Conservation (phyloP, 2,888 invertebrate species). For the Tolmerus cingulatus region DNA sequence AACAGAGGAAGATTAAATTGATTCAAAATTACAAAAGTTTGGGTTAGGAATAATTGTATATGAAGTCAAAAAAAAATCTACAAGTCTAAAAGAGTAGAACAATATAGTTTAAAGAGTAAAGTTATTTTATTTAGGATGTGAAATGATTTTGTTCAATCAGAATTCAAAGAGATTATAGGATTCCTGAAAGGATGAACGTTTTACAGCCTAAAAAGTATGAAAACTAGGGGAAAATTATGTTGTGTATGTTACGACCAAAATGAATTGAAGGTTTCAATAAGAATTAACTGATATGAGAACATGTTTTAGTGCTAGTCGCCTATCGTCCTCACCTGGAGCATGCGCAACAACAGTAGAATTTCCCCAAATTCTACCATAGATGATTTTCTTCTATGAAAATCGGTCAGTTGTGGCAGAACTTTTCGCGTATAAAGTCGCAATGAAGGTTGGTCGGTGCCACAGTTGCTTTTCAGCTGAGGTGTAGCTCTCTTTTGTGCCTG, state of each 20-base stretch:
- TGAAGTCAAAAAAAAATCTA: no score
- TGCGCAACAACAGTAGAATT: background rate
- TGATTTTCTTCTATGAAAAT: background rate
- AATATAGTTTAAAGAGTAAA: no score
- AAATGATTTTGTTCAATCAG: no score
- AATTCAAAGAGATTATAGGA: no score
- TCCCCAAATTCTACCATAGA: background rate
- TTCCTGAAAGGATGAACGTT: background rate
- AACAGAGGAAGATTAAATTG: no score
- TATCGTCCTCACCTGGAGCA: background rate
- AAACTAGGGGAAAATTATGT: background rate
- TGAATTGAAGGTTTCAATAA: background rate
- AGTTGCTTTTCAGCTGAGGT: constrained; percentile 6
- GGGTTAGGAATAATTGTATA: no score
- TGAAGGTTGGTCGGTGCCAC: constrained; percentile 4
- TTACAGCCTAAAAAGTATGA: background rate
- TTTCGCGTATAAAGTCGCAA: constrained; percentile 12
- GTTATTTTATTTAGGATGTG: background rate
- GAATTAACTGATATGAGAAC: background rate
- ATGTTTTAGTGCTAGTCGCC: background rate
- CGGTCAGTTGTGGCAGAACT: constrained; percentile 23
- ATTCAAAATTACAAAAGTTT: no score
- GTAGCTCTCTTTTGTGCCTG: background rate
- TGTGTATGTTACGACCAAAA: background rate
- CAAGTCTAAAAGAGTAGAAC: no score